Evolutionary conservation across 1,140 invertebrate genomes (phyloP).

Genomic region (Drosophila willistoni): DNA sequence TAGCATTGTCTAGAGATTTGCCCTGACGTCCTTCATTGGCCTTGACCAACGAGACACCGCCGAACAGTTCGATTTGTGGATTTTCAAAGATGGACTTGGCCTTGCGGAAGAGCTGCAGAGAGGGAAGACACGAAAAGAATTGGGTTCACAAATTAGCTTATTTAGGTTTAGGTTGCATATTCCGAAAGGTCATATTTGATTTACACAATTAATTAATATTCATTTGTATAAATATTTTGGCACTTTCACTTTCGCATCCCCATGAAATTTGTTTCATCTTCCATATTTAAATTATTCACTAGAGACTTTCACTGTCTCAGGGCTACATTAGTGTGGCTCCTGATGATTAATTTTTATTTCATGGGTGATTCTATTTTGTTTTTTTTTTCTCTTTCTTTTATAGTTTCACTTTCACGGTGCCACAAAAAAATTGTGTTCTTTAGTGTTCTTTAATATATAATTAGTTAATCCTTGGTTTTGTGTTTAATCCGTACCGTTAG

Average conservation of each 20-base stretch:
- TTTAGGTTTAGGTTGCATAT: conserved; percentile 4
- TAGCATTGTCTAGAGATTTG: conserved; percentile 79
- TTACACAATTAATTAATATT: background rate
- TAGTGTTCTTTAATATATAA: conserved; percentile 32
- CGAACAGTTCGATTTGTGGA: conserved; percentile 85
- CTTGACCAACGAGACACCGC: conserved; percentile 86
- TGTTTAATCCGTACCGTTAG: conserved; percentile 84
- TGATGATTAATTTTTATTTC: conserved; percentile 19
- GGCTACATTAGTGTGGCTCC: conserved; percentile 4
- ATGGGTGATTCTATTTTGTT: background rate
- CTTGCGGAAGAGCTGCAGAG: conserved; percentile 84
- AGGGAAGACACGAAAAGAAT: conserved; percentile 43
- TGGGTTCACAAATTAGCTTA: conserved; percentile 42
- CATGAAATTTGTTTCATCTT: conserved; percentile 11
- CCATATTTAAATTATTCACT: conserved; percentile 25
- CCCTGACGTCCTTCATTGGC: conserved; percentile 81
- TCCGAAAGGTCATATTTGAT: background rate
- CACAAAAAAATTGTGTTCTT: conserved; percentile 10
- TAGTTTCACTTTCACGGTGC: conserved; percentile 67
- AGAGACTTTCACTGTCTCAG: conserved; percentile 32
- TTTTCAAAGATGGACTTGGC: conserved; percentile 86
- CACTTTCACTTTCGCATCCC: conserved; percentile 54
- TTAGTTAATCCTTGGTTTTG: conserved; percentile 63
- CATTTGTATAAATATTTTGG: background rate
- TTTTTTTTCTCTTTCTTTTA: conserved; percentile 10